Conservation (phyloP, 2,113 vertebrate species). For the Stegostoma tigrinum region DNA sequence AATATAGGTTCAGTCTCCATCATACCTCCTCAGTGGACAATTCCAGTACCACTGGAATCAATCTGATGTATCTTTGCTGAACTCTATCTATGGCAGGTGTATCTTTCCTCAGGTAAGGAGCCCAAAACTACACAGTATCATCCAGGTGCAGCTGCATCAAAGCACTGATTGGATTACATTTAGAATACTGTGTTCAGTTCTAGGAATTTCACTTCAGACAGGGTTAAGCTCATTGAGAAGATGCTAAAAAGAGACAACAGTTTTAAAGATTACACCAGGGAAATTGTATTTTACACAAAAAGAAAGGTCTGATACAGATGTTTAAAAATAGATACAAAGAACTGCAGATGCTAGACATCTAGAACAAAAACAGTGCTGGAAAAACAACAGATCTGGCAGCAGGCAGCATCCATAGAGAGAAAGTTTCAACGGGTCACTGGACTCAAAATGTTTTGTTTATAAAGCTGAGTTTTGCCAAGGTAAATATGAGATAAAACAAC, state of each 20-base stretch:
- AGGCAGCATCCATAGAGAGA: too few relatives aligned
- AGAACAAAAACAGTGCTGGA: too few relatives aligned
- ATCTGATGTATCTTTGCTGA: too few relatives aligned
- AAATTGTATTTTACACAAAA: neutral
- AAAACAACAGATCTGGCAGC: too few relatives aligned
- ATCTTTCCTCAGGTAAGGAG: too few relatives aligned
- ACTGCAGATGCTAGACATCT: too few relatives aligned
- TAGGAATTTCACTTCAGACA: neutral
- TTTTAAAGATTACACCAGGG: neutral
- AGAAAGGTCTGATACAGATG: neutral
- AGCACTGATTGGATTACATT: neutral
- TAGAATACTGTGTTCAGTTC: neutral
- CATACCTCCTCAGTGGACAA: too few relatives aligned
- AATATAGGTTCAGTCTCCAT: too few relatives aligned
- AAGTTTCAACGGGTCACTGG: too few relatives aligned
- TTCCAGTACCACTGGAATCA: too few relatives aligned
- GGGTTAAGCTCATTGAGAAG: neutral
- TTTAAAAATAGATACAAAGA: neutral
- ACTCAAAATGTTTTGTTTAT: neutral
- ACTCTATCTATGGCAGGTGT: too few relatives aligned
- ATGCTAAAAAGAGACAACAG: neutral
- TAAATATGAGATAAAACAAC: neutral
- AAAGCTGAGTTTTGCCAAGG: neutral
- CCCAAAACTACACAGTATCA: too few relatives aligned
- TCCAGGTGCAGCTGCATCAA: neutral